Conservation (phyloP, 2,888 invertebrate genomes). For the Leucophora obtusa region DNA sequence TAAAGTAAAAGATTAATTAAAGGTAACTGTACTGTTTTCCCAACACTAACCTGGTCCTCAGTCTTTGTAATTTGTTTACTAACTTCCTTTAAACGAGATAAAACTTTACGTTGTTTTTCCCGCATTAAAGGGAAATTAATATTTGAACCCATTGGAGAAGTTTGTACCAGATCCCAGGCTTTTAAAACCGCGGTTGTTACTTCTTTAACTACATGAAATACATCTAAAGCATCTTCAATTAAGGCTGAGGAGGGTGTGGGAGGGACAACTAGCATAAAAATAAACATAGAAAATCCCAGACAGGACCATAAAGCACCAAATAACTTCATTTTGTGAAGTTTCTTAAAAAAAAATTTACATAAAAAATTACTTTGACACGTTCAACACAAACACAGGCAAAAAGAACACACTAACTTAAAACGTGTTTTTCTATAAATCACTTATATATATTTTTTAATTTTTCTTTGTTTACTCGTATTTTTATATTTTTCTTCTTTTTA, state of each 20-base stretch:
- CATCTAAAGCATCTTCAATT: slow-evolving; percentile 82
- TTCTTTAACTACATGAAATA: slow-evolving; percentile 81
- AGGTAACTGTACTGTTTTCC: not conserved
- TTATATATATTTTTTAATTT: not conserved
- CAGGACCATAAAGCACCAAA: not conserved
- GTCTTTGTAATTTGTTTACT: slow-evolving; percentile 77
- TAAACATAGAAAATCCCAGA: slow-evolving; percentile 22
- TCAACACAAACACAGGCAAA: not conserved
- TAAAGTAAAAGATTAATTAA: not conserved
- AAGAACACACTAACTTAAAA: slow-evolving; percentile 6
- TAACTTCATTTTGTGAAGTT: slow-evolving; percentile 47
- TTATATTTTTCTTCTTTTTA: slow-evolving; percentile 19
- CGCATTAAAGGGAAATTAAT: slow-evolving; percentile 82
- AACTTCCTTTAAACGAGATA: slow-evolving; percentile 79
- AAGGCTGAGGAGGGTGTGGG: slow-evolving; percentile 77
- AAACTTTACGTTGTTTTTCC: slow-evolving; percentile 82
- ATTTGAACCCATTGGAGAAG: slow-evolving; percentile 80
- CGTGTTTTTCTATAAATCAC: slow-evolving; percentile 9
- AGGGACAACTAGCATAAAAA: slow-evolving; percentile 31
- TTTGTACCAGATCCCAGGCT: slow-evolving; percentile 83
- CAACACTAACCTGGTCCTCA: slow-evolving; percentile 72
- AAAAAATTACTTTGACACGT: not conserved
- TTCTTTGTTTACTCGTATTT: not conserved
- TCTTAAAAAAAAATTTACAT: slow-evolving; percentile 8
- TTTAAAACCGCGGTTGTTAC: slow-evolving; percentile 82